Percentiles rank a stretch among this genome's conserved stretches.
Conservation (phyloP, 2,797 vertebrate genomes). For the Pipistrellus pipistrellus region DNA sequence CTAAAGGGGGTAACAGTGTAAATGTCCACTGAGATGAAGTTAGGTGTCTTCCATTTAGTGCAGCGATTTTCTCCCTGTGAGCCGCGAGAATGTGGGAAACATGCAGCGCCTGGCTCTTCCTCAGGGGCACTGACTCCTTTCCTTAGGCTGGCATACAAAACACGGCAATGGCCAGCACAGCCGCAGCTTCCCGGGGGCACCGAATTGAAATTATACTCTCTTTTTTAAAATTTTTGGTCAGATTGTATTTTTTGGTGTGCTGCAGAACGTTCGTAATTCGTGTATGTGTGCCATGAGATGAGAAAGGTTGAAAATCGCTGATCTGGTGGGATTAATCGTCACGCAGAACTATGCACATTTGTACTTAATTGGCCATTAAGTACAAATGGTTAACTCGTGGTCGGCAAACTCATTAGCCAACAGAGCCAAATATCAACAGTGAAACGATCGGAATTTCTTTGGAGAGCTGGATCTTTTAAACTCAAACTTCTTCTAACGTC, state of each 20-base stretch:
- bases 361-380: not conserved
- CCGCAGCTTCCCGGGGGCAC: not conserved
- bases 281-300: not conserved
- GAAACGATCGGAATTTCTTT: too few relatives aligned
- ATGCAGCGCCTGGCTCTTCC: not conserved
- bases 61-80: too few relatives aligned
- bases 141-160: not conserved
- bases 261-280: not conserved
- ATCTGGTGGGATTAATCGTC: fast-evolving
- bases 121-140: not conserved
- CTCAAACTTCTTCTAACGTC: too few relatives aligned
- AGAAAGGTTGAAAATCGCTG: not conserved
- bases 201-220: not conserved
- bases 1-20: too few relatives aligned
- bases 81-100: not conserved
- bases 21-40: too few relatives aligned
- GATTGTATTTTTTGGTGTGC: not conserved
- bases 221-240: not conserved
- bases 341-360: not conserved
- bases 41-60: too few relatives aligned
- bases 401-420: too few relatives aligned
- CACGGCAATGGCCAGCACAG: not conserved
- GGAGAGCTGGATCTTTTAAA: too few relatives aligned
- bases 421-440: too few relatives aligned
- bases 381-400: too few relatives aligned